Percentiles rank a stretch among this genome's conserved stretches.
These are phyloP conservation scores for Malachius bipustulatus DNA, from an alignment of 2,888 invertebrate species.

Conservation along the genomic window DNA sequence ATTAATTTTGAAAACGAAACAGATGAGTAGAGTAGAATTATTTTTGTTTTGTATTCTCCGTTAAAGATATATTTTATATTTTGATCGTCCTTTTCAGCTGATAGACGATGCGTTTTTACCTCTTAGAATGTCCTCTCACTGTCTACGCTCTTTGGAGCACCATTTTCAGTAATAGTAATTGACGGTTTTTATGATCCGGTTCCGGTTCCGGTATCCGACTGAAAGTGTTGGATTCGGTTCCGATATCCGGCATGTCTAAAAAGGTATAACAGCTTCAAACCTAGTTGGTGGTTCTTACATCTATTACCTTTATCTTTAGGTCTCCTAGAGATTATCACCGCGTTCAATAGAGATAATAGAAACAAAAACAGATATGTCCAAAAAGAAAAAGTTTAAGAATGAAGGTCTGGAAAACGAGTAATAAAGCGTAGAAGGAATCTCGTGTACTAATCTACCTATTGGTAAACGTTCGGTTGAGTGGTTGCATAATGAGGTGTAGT, in stretches of 20 bases:
- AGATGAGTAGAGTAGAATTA: slow-evolving; percentile 3
- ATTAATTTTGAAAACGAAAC: too few species aligned
- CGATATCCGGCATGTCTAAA: slow-evolving; percentile 2
- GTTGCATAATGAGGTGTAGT: too few species aligned
- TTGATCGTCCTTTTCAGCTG: slow-evolving; percentile 2
- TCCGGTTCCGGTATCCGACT: slow-evolving; percentile 3
- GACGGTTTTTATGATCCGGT: slow-evolving; percentile 2
- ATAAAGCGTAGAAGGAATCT: too few species aligned
- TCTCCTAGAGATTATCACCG: too few species aligned
- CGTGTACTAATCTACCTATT: too few species aligned
- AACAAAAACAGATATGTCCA: too few species aligned
- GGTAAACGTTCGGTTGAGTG: too few species aligned
- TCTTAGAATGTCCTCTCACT: not conserved
- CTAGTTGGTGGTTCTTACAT: too few species aligned
- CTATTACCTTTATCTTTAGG: too few species aligned
- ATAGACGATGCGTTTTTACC: not conserved
- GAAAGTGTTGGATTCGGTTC: slow-evolving; percentile 3
- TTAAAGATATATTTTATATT: not conserved
- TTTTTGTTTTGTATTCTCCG: slow-evolving; percentile 1
- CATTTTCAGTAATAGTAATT: not conserved
- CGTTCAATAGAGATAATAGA: too few species aligned
- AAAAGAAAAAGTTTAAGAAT: too few species aligned
- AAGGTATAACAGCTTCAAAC: not conserved
- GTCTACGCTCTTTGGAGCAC: not conserved
- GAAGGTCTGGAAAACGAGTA: too few species aligned